These are phyloP conservation scores for Conus canariensis DNA, from an alignment of 2,888 invertebrate genomes.

Conservation along the genomic window DNA sequence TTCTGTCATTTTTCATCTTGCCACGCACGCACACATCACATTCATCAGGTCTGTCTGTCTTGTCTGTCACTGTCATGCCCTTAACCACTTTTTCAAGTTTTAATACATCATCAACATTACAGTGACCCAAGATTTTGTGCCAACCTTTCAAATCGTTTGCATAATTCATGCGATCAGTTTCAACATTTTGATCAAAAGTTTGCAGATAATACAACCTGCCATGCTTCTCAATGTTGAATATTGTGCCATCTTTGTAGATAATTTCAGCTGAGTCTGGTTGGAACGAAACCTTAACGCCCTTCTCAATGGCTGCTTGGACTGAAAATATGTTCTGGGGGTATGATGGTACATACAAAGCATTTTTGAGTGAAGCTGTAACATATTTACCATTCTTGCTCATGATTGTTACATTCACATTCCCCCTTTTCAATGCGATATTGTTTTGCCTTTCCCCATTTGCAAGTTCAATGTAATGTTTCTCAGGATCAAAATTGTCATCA, in stretches of 20 bases:
- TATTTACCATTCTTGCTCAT: background rate
- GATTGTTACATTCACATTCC: conserved; percentile 33
- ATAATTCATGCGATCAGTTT: conserved; percentile 1
- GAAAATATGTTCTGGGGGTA: conserved; percentile 51
- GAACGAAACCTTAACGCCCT: conserved; percentile 46
- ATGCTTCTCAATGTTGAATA: conserved; percentile 10
- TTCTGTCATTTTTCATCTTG: conserved; percentile 14
- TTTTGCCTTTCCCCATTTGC: conserved; percentile 45
- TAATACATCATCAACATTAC: conserved; percentile 46
- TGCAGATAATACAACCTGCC: conserved; percentile 38
- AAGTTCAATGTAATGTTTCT: conserved; percentile 50
- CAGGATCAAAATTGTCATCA: conserved; percentile 47
- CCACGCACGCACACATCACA: background rate
- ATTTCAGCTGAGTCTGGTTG: conserved; percentile 38
- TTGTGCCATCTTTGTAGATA: conserved; percentile 25
- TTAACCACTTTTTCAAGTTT: conserved; percentile 48
- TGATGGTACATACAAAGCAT: conserved; percentile 46
- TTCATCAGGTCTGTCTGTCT: conserved; percentile 42
- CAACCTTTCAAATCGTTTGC: conserved; percentile 37
- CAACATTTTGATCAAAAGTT: background rate
- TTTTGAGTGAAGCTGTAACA: background rate
- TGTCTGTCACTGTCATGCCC: conserved; percentile 28
- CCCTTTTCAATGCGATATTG: conserved; percentile 30
- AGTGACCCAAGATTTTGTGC: conserved; percentile 48
- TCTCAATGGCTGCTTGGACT: conserved; percentile 50